These are phyloP conservation scores for Uloborus diversus DNA, from an alignment of 1,140 invertebrate genomes.

Conservation along the genomic window DNA sequence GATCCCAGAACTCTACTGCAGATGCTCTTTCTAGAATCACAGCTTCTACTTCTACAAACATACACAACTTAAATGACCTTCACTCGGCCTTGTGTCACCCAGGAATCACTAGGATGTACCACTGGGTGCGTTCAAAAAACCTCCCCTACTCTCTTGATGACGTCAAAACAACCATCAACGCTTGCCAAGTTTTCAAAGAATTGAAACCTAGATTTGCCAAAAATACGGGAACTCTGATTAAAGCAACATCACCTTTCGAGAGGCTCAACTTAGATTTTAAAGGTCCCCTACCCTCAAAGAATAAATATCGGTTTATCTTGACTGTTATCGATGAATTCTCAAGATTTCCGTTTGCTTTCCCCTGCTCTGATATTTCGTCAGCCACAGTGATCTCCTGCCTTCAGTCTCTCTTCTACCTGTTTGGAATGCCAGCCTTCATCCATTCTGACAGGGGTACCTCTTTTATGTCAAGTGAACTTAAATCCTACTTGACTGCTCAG, in stretches of 20 bases:
- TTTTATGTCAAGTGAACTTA: neutral
- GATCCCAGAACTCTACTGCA: slow-evolving; percentile 10
- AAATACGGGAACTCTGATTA: neutral
- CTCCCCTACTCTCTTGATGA: slow-evolving; percentile 12
- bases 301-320: neutral
- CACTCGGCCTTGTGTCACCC: slow-evolving; percentile 33
- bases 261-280: slow-evolving; percentile 23
- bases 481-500: neutral
- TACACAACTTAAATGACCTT: neutral
- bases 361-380: neutral
- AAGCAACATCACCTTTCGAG: neutral
- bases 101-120: slow-evolving; percentile 23
- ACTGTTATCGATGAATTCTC: neutral
- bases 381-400: neutral
- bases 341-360: slow-evolving; percentile 3
- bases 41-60: neutral
- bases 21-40: slow-evolving; percentile 9
- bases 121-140: slow-evolving; percentile 24
- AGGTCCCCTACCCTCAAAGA: neutral
- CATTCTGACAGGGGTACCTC: neutral
- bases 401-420: neutral
- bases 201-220: neutral
- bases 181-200: neutral
- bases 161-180: neutral
- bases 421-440: no score